Evolutionary conservation across 2,113 vertebrate species (phyloP).

Genomic region (Aramus guarauna): DNA sequence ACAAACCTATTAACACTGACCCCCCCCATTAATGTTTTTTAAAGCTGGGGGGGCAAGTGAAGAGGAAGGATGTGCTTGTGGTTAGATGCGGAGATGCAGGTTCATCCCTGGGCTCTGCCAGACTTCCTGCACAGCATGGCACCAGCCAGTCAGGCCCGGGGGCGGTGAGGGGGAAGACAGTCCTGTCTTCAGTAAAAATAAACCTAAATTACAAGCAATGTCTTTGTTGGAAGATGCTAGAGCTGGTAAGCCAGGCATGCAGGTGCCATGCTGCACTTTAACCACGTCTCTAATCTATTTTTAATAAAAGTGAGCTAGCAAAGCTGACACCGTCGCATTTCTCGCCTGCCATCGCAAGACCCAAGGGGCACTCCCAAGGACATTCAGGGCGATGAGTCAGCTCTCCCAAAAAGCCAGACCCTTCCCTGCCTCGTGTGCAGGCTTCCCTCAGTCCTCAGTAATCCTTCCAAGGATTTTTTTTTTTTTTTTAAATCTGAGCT

Average conservation of each 20-base stretch:
- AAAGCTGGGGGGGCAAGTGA: background rate
- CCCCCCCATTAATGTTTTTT: background rate
- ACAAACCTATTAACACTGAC: background rate
- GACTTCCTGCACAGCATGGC: background rate
- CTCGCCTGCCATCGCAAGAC: background rate
- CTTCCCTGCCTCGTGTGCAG: background rate
- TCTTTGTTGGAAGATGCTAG: background rate
- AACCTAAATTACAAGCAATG: background rate
- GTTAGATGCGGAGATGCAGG: background rate
- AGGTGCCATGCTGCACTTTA: background rate
- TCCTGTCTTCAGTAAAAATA: background rate
- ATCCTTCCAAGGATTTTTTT: background rate
- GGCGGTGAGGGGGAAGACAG: background rate
- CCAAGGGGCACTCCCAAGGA: background rate
- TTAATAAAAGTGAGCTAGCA: background rate
- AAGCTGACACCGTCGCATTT: background rate
- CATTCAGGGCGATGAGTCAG: background rate
- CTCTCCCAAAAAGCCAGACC: background rate
- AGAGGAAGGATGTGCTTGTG: background rate
- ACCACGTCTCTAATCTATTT: background rate
- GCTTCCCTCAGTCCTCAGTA: background rate
- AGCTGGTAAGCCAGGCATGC: background rate
- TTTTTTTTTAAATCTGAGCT: background rate
- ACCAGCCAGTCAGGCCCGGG: background rate
- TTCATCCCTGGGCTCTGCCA: background rate